phyloP scores from a whole-genome alignment of 1,140 invertebrate genomes.

The Drepana arcuata region DNA sequence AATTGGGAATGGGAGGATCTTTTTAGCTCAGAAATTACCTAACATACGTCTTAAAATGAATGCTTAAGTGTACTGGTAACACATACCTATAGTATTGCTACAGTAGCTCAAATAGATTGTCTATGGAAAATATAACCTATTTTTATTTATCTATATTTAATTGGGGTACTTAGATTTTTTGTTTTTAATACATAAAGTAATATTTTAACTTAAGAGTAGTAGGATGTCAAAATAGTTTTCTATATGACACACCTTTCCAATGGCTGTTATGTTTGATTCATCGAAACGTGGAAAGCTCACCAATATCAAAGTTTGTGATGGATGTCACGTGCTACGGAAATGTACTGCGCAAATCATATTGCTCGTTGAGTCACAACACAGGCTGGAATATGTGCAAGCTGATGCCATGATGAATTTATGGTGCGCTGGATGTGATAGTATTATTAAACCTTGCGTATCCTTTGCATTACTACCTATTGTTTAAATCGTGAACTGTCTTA shows the following conservation, averaged over 20 bases:
- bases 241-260: too few species aligned
- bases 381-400: conserved; percentile 6
- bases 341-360: conserved; percentile 25
- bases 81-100: too few species aligned
- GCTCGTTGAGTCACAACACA: conserved; percentile 17
- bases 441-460: conserved; percentile 7
- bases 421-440: conserved; percentile 10
- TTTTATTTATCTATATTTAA: too few species aligned
- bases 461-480: background rate
- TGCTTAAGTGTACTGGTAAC: too few species aligned
- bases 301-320: conserved; percentile 1
- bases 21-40: too few species aligned
- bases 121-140: too few species aligned
- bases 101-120: too few species aligned
- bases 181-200: too few species aligned
- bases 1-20: too few species aligned
- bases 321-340: conserved; percentile 15
- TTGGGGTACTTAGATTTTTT: too few species aligned
- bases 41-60: too few species aligned
- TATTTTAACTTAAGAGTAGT: background rate
- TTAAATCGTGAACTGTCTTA: background rate
- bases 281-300: background rate
- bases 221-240: background rate
- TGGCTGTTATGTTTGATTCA: too few species aligned
- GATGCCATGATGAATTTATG: conserved; percentile 10